phyloP scores from a whole-genome alignment of 1,140 invertebrate species.

The Tribolium castaneum region DNA sequence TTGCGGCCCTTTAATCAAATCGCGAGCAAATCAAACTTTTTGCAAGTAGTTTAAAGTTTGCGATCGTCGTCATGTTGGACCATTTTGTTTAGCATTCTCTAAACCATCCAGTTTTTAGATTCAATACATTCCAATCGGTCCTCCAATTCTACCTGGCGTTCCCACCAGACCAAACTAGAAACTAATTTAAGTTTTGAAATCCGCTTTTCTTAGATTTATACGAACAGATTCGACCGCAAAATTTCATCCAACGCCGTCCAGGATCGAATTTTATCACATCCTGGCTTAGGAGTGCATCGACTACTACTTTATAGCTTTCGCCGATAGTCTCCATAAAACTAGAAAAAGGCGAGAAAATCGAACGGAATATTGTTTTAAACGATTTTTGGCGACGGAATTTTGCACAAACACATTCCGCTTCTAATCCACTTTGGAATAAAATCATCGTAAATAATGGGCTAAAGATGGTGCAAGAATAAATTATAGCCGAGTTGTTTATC shows the following conservation, averaged over 20 bases:
- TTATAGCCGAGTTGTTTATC: slow-evolving; percentile 17
- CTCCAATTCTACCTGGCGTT: slow-evolving; percentile 43
- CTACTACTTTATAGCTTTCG: neutral
- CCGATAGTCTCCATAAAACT: slow-evolving; percentile 7
- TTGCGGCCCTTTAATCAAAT: neutral
- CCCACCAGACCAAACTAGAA: slow-evolving; percentile 45
- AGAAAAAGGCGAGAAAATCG: neutral
- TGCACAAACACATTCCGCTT: too few species aligned
- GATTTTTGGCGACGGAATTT: too few species aligned
- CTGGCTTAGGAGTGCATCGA: slow-evolving; percentile 11
- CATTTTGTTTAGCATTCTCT: slow-evolving; percentile 33
- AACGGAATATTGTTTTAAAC: neutral
- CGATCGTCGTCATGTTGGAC: neutral
- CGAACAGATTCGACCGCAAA: slow-evolving; percentile 28
- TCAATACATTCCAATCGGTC: slow-evolving; percentile 43
- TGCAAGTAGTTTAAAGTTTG: neutral
- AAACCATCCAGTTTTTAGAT: slow-evolving; percentile 35
- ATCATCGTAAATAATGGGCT: slow-evolving; percentile 1
- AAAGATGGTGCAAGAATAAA: slow-evolving; percentile 23
- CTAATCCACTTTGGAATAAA: neutral
- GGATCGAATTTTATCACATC: slow-evolving; percentile 26
- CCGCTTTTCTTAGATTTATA: slow-evolving; percentile 47
- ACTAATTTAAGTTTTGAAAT: slow-evolving; percentile 52
- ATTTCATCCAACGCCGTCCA: slow-evolving; percentile 20
- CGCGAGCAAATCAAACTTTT: neutral